Evolutionary conservation across 30 jellyfish, hydroid and myxozoan genomes (phyloP).

Genomic region (Pseudorhiza aurosa): DNA sequence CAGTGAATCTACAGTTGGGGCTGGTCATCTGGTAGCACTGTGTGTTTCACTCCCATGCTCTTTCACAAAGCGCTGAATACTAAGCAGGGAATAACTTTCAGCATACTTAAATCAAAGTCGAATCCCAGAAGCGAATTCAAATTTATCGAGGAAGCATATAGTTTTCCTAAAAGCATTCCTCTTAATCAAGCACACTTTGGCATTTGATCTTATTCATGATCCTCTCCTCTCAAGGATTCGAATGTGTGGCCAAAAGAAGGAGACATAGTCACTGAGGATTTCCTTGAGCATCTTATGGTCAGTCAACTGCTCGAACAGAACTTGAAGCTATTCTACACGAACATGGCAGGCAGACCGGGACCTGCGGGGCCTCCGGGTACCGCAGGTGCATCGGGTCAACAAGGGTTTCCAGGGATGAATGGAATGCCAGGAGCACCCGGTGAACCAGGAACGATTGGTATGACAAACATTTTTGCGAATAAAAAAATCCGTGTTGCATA

Average conservation of each 20-base stretch:
- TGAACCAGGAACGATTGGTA: constrained; percentile 98
- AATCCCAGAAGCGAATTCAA: too few species aligned
- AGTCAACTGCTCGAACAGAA: constrained; percentile 98
- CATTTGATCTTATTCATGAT: too few species aligned
- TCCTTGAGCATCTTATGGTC: constrained; percentile 99
- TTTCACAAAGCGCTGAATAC: too few species aligned
- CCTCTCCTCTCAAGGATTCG: constrained; percentile 82
- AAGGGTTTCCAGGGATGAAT: constrained; percentile 95
- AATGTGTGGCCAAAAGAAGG: constrained; percentile 97
- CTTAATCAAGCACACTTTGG: too few species aligned
- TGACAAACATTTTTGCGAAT: not conserved
- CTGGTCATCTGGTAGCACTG: too few species aligned
- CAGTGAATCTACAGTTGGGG: too few species aligned
- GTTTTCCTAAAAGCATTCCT: too few species aligned
- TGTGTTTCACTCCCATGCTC: too few species aligned
- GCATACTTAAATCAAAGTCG: too few species aligned
- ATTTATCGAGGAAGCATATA: too few species aligned
- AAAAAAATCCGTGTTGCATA: too few species aligned
- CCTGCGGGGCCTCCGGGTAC: constrained; percentile 97
- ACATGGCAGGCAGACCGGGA: constrained; percentile 99
- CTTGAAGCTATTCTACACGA: constrained; percentile 93
- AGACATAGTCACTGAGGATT: constrained; percentile 96
- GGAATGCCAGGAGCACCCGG: constrained; percentile 99
- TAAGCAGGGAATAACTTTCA: too few species aligned
- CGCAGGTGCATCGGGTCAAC: constrained; percentile 95